Conservation (phyloP, 2,888 invertebrate genomes). For the Limnephilus marmoratus region DNA sequence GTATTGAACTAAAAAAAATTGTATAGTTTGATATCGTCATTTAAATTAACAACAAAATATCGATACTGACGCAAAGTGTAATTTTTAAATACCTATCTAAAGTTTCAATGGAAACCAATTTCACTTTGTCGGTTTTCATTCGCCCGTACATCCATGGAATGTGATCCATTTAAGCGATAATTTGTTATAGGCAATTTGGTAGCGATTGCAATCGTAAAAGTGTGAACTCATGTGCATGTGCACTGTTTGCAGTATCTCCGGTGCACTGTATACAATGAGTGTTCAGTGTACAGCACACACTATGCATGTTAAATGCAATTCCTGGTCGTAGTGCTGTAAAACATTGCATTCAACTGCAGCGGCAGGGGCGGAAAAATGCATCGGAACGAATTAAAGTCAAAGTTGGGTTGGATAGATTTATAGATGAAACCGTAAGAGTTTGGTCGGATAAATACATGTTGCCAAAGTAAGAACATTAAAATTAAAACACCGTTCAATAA, state of each 20-base stretch:
- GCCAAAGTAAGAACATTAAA: no score
- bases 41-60: background rate
- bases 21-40: background rate
- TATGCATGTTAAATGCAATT: background rate
- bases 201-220: constrained; percentile 27
- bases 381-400: background rate
- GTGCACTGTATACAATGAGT: background rate
- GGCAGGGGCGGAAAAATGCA: background rate
- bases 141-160: background rate
- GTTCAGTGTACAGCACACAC: background rate
- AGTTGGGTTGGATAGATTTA: background rate
- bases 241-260: background rate
- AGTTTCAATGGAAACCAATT: background rate
- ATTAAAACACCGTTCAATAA: no score
- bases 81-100: background rate
- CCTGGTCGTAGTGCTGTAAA: background rate
- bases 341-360: background rate
- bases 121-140: background rate
- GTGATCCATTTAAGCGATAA: constrained; percentile 22
- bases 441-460: background rate
- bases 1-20: background rate
- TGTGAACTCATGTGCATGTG: constrained; percentile 17
- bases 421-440: background rate
- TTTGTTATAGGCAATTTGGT: constrained; percentile 30
- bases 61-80: background rate